These are phyloP conservation scores for Phoeniculus purpureus DNA, from an alignment of 2,797 vertebrate species.

Conservation along the genomic window DNA sequence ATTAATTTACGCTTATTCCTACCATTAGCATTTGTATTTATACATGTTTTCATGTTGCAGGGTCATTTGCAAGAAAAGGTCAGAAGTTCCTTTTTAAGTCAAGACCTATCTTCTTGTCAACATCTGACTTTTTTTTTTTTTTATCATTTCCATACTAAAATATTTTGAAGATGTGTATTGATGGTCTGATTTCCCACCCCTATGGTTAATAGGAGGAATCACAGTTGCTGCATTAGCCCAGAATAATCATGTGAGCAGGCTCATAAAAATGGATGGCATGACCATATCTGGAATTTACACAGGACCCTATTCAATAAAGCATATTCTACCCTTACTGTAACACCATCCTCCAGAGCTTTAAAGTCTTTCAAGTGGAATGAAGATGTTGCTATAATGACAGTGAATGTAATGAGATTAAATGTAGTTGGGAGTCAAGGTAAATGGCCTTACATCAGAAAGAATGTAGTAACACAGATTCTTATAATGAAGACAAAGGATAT, in stretches of 20 bases:
- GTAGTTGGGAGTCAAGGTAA: constrained; percentile 73
- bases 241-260: neutral
- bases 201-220: neutral
- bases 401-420: constrained; percentile 77
- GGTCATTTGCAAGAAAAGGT: neutral
- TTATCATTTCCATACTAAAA: neutral
- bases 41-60: neutral
- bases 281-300: constrained; percentile 61
- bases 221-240: neutral
- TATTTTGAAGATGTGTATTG: neutral
- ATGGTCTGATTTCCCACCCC: neutral
- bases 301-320: constrained; percentile 59
- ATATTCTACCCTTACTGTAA: constrained; percentile 60
- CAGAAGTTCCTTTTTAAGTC: neutral
- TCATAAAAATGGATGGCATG: constrained; percentile 63
- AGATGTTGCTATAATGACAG: constrained; percentile 74
- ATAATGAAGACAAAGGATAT: constrained; percentile 76
- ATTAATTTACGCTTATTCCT: neutral
- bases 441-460: constrained; percentile 75
- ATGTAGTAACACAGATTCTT: constrained; percentile 52
- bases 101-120: neutral
- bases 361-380: constrained; percentile 75
- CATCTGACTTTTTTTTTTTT: neutral
- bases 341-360: constrained; percentile 74
- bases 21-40: neutral